These are phyloP conservation scores for Gymnothorax javanicus DNA, from an alignment of 2,797 vertebrate genomes.

Conservation along the genomic window DNA sequence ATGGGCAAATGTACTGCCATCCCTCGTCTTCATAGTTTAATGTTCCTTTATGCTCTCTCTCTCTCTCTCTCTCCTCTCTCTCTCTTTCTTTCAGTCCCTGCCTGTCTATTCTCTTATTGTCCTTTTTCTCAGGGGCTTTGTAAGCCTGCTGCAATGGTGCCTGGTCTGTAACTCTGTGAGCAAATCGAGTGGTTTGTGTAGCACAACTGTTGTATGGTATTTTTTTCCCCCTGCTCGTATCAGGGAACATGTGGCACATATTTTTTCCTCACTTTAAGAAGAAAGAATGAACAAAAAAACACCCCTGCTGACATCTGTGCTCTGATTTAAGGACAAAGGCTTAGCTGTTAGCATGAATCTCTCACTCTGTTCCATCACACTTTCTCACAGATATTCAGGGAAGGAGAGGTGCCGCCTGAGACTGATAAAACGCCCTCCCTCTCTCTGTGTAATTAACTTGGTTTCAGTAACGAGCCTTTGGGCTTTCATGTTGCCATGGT, in stretches of 20 bases:
- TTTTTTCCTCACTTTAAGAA: background rate
- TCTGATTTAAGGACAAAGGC: background rate
- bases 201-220: background rate
- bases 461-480: slow-evolving; percentile 81
- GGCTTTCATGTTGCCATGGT: slow-evolving; percentile 76
- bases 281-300: background rate
- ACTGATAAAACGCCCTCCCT: background rate
- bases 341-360: background rate
- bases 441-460: slow-evolving; percentile 71
- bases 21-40: slow-evolving; percentile 3
- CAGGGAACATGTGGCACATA: background rate
- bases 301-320: background rate
- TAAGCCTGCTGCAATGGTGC: background rate
- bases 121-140: background rate
- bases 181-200: background rate
- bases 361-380: slow-evolving; percentile 4
- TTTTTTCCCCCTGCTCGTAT: background rate
- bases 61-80: slow-evolving; percentile 27
- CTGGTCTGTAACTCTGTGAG: background rate
- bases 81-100: slow-evolving; percentile 38
- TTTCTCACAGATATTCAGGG: background rate
- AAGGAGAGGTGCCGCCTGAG: background rate
- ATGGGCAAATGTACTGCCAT: slow-evolving; percentile 52
- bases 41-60: slow-evolving; percentile 40
- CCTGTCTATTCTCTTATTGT: slow-evolving; percentile 5